A percentile compares a stretch with the other conserved stretches of the same genome.
These are phyloP conservation scores for Nerophis lumbriciformis DNA, from an alignment of 2,113 vertebrate genomes.

Conservation along the genomic window DNA sequence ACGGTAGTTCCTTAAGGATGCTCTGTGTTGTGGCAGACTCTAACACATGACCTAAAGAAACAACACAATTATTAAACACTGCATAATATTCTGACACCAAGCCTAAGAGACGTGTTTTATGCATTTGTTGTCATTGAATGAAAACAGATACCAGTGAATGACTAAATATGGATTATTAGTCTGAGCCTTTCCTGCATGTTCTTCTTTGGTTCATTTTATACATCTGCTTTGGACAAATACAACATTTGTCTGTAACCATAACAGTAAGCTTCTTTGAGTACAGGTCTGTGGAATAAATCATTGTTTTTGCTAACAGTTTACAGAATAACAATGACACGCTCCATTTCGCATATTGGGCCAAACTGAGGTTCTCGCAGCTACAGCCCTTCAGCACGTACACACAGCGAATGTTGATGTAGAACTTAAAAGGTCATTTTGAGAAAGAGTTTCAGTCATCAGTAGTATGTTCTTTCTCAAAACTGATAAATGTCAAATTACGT, in stretches of 20 bases:
- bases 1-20: slow-evolving; percentile 32
- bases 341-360: slow-evolving; percentile 9
- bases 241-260: slow-evolving; percentile 60
- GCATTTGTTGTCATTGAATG: slow-evolving; percentile 43
- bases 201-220: slow-evolving; percentile 49
- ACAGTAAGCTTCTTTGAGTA: slow-evolving; percentile 42
- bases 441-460: neutral
- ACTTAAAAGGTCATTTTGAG: neutral
- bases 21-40: slow-evolving; percentile 45
- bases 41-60: slow-evolving; percentile 51
- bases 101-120: slow-evolving; percentile 25
- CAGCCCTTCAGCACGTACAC: neutral
- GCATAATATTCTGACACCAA: slow-evolving; percentile 17
- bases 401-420: slow-evolving; percentile 5
- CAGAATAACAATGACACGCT: slow-evolving; percentile 18
- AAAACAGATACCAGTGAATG: slow-evolving; percentile 32
- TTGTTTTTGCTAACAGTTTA: slow-evolving; percentile 30
- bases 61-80: slow-evolving; percentile 13
- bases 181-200: slow-evolving; percentile 22
- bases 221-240: slow-evolving; percentile 34
- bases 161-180: slow-evolving; percentile 53
- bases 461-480: slow-evolving; percentile 1
- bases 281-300: slow-evolving; percentile 40
- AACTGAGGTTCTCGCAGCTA: slow-evolving; percentile 1
- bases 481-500: slow-evolving; percentile 9